These are phyloP conservation scores for Peromyscus eremicus DNA, from an alignment of 2,797 vertebrate genomes.

Conservation along the genomic window DNA sequence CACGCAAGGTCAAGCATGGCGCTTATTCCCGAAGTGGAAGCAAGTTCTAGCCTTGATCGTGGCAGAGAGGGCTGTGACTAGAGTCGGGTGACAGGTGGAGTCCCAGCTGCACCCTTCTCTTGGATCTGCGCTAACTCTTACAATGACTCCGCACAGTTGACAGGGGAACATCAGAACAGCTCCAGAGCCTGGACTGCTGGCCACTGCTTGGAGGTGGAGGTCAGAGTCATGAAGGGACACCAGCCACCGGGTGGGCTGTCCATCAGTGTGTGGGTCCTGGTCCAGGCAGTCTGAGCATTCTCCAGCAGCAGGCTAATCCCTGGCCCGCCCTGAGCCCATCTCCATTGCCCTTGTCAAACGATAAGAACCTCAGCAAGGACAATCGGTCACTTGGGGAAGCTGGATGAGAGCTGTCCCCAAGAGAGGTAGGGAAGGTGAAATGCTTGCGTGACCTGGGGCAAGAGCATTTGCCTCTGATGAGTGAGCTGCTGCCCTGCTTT, in stretches of 20 bases:
- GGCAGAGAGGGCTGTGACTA: not conserved
- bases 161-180: not conserved
- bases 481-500: not conserved
- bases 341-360: fast-evolving
- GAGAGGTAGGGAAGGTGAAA: constrained; percentile 42
- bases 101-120: not conserved
- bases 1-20: not conserved
- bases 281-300: not conserved
- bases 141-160: not conserved
- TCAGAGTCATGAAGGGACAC: fast-evolving
- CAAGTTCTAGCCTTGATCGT: not conserved
- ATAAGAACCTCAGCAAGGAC: not conserved
- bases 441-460: not conserved
- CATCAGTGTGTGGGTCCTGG: fast-evolving
- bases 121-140: not conserved
- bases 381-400: not conserved
- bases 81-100: not conserved
- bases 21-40: fast-evolving
- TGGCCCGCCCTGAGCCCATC: not conserved
- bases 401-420: not conserved
- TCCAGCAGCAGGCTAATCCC: not conserved
- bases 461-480: not conserved
- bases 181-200: not conserved
- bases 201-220: not conserved
- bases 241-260: fast-evolving